Evolutionary conservation across 2,888 invertebrate genomes (phyloP), one percentile per base, ranked within the genome.

Genomic region (Tenthredo amoena): DNA sequence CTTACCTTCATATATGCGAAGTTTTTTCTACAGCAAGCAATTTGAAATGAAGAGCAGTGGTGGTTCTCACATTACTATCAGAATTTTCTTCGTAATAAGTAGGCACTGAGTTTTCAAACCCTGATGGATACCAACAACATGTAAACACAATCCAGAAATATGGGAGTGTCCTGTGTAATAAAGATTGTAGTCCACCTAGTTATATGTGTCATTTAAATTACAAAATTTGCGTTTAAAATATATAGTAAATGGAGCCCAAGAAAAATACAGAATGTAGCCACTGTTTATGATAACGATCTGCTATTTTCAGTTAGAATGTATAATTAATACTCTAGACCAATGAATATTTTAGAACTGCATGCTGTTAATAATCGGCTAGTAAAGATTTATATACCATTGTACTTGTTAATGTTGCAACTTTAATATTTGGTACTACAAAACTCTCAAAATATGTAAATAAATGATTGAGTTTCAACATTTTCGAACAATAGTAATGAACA

Each of bases 261-360:
- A 37, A 9, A 55, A n/a, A n/a, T 18, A 55, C 6, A 21, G 40
- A 21, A 40, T n/a, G n/a, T 21, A 74, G 40, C 40, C n/a, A n/a
- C 4, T n/a, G 26, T 21, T 26, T n/a, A 72, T 72, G 12, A 37
- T 10, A 47, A 26, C 18, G 15, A 76, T 47, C 77, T 21, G 43
- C 12, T 43, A 74, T 43, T 74, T 43, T 12, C 43, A 40, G 10
- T 21, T 43, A 40, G 2, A 74, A 74, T 21, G 72, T 74, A 12
- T 74, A 21, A 77, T 50, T 21, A 50, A 77, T 55, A 50, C 26
- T 77, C 5, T 12, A 71, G 37, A 62, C n/a, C 37, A 31, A 37
- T 71, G 71, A 71, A 71, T 71, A 71, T 7, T 77, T 77, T 34
- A 6, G 26, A 50, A 77, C 50, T 50, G 1, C 77, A 77, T 18